Base-by-base conservation (phyloP, 2,888 invertebrate genomes). In the Aleiodes leptofemur region DNA sequence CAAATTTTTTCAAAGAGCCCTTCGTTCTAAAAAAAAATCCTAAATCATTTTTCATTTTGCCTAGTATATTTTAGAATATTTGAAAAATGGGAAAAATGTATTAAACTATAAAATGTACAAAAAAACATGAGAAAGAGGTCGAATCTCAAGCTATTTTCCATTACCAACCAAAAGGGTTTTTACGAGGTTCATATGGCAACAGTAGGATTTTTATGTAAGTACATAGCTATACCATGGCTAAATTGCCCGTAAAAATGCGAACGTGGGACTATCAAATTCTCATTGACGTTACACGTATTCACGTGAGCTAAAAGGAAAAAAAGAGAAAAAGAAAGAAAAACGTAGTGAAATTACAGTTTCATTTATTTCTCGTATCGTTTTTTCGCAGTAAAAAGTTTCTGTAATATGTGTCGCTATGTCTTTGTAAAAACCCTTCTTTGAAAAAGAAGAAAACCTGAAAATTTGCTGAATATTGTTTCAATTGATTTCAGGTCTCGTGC, bases 101-200 rank as follows among this genome's bases (percentile, higher is more conserved):
- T 34, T 34, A 23, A 23, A 23, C 23, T 23, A 23, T 34, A 34
- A 31, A 59, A 4, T 34, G 13, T 4, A 34, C 4, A n/a, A 34
- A 48, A 23, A 64, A 43, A 64, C 55, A 55, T 16, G 31, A 29
- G n/a, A 31, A n/a, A n/a, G 48, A 9, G 16, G 43, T n/a, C 14
- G 16, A 48, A 16, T 61, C 5, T 38, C 14, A 16, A 48, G 13
- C 7, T 48, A 43, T 64, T 64, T 64, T 64, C 64, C 64, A 64
- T 64, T 48, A 48, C 61, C 61, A 61, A 34, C 64, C 14, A 3
- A 43, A 43, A 16, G 43, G 8, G 43, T 43, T 48, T 64, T 64
- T 64, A 64, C 64, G 64, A 64, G 34, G 64, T 64, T 64, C 64
- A 64, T 64, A 64, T 64, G 43, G 43, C 34, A 23, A 48, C 64